Evolutionary conservation across 2,113 vertebrate genomes (phyloP).

Genomic region (Polypterus bichir): DNA sequence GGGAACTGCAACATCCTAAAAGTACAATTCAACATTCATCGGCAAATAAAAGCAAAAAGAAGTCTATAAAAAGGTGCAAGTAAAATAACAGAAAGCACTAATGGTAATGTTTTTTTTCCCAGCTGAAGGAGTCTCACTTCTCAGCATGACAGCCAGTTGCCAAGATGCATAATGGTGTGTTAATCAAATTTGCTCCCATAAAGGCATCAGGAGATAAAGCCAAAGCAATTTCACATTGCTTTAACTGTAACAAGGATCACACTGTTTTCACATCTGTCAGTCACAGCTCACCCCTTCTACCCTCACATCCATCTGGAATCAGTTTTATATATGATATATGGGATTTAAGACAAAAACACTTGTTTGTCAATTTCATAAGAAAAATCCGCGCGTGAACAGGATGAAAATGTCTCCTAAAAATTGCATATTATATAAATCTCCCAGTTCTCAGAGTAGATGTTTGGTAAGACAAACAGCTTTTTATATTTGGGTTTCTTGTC

Average conservation of each 20-base stretch:
- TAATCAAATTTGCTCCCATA: conserved; percentile 19
- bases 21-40: too few species aligned
- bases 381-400: too few species aligned
- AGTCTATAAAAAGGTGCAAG: too few species aligned
- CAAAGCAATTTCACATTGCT: conserved; percentile 10
- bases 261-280: conserved; percentile 19
- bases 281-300: conserved; percentile 11
- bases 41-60: too few species aligned
- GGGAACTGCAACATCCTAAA: too few species aligned
- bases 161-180: conserved; percentile 9
- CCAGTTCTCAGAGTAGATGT: too few species aligned
- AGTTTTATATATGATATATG: conserved; percentile 2
- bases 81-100: not conserved
- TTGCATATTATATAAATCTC: too few species aligned
- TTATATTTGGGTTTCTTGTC: too few species aligned
- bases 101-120: not conserved
- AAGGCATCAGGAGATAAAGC: conserved; percentile 13
- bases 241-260: conserved; percentile 16
- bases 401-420: too few species aligned
- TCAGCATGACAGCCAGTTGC: conserved; percentile 14
- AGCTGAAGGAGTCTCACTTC: conserved; percentile 9
- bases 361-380: too few species aligned
- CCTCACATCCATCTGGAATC: conserved; percentile 12
- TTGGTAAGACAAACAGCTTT: too few species aligned
- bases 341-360: not conserved